Evolutionary conservation across 2,888 invertebrate genomes (phyloP).

Genomic region (Trisateles emortualis): DNA sequence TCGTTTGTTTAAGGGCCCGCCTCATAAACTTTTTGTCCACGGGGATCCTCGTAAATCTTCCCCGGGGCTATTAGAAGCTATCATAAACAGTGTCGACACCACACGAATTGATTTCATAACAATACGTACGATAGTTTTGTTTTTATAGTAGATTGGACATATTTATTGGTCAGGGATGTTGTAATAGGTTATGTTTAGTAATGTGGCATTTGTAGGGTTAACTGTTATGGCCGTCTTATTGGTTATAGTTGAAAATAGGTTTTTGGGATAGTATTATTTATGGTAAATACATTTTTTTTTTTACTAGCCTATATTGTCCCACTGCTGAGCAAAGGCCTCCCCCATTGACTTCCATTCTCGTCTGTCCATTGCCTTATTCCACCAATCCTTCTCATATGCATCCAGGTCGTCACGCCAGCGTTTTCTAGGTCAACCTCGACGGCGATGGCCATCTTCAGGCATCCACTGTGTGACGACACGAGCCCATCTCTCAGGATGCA

Average conservation of each 20-base stretch:
- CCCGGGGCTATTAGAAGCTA: slow-evolving; percentile 35
- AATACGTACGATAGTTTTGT: slow-evolving; percentile 19
- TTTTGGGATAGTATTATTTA: neutral
- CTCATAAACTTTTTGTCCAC: slow-evolving; percentile 50
- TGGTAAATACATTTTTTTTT: no score
- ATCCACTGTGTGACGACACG: no score
- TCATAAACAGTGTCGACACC: slow-evolving; percentile 45
- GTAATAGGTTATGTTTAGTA: slow-evolving; percentile 11
- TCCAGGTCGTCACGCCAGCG: no score
- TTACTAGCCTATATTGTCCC: no score
- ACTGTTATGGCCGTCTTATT: neutral
- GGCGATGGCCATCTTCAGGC: no score
- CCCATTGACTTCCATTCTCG: no score
- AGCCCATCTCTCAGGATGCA: no score
- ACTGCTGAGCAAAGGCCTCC: no score
- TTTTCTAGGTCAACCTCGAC: no score
- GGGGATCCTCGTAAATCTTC: slow-evolving; percentile 39
- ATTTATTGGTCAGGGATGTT: slow-evolving; percentile 14
- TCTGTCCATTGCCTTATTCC: no score
- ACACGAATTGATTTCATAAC: slow-evolving; percentile 45
- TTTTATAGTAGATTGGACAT: slow-evolving; percentile 27
- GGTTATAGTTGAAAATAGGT: neutral
- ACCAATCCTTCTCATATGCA: no score
- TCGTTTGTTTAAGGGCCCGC: slow-evolving; percentile 42
- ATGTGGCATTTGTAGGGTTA: slow-evolving; percentile 1